These are phyloP conservation scores for Calycopis cecrops DNA, from an alignment of 1,140 invertebrate genomes.

Conservation along the genomic window DNA sequence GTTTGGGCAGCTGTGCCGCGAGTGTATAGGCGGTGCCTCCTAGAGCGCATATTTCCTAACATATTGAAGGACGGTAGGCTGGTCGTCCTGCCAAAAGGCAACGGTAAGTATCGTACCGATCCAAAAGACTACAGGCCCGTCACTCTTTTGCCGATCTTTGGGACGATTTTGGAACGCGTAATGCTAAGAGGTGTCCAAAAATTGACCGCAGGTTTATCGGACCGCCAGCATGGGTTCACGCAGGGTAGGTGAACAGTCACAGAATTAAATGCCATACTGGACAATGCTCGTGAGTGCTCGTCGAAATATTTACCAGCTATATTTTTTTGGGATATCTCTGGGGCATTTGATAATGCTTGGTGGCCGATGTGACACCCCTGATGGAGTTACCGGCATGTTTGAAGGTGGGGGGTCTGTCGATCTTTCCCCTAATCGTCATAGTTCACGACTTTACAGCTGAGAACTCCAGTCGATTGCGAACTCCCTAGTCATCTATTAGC, in stretches of 20 bases:
- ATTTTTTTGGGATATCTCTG: constrained; percentile 61
- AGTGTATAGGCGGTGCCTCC: constrained; percentile 33
- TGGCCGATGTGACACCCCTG: constrained; percentile 45
- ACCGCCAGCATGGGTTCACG: too few relatives aligned
- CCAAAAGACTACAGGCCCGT: constrained; percentile 55
- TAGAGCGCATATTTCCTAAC: constrained; percentile 38
- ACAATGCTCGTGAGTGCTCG: neutral
- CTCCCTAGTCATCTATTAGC: too few relatives aligned
- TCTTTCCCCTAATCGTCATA: too few relatives aligned
- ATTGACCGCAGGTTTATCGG: too few relatives aligned
- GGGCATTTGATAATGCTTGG: too few relatives aligned
- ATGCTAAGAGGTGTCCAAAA: too few relatives aligned
- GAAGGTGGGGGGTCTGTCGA: too few relatives aligned
- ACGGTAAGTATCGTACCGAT: constrained; percentile 40
- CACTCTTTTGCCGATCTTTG: constrained; percentile 51
- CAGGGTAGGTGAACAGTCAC: constrained; percentile 55
- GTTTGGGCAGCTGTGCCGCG: constrained; percentile 9
- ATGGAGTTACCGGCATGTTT: constrained; percentile 31
- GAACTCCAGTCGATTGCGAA: constrained; percentile 26
- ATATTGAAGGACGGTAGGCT: constrained; percentile 55
- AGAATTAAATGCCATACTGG: constrained; percentile 31
- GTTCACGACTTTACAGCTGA: too few relatives aligned
- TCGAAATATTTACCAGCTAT: constrained; percentile 39
- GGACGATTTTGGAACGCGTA: constrained; percentile 61
- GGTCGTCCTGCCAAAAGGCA: too few relatives aligned